A percentile compares a stretch with the other conserved stretches of the same genome.
These are phyloP conservation scores for Myodes glareolus DNA, from an alignment of 2,113 vertebrate species.

Conservation along the genomic window DNA sequence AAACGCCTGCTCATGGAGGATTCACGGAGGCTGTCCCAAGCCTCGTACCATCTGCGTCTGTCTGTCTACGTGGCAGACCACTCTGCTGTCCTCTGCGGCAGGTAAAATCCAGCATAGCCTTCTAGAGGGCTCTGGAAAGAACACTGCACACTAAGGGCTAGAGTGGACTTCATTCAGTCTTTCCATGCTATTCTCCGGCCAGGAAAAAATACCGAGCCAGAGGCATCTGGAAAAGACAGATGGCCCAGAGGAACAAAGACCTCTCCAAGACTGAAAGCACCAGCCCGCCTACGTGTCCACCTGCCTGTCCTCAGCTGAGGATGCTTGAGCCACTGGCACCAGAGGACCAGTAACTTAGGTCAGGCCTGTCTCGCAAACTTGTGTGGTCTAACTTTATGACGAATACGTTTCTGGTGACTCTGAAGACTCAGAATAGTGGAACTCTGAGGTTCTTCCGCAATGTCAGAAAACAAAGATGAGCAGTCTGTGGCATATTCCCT, in stretches of 20 bases:
- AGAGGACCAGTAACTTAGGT: neutral
- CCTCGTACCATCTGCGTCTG: neutral
- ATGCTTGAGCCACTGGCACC: neutral
- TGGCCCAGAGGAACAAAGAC: slow-evolving; percentile 54
- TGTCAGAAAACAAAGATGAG: neutral
- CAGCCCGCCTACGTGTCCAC: neutral
- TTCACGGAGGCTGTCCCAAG: neutral
- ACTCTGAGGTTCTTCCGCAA: neutral
- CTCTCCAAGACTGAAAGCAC: neutral
- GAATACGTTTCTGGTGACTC: neutral
- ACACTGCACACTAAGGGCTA: slow-evolving; percentile 78
- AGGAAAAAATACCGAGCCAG: slow-evolving; percentile 74
- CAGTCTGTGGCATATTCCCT: neutral
- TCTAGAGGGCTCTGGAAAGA: slow-evolving; percentile 81
- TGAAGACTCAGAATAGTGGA: neutral
- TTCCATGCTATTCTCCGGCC: slow-evolving; percentile 81
- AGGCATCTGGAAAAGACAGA: slow-evolving; percentile 80
- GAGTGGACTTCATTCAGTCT: slow-evolving; percentile 81
- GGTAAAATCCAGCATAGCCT: slow-evolving; percentile 79
- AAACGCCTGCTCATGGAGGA: neutral
- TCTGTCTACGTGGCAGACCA: slow-evolving; percentile 45
- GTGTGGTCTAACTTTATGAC: no score
- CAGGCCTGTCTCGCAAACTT: neutral
- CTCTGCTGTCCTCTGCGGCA: slow-evolving; percentile 57
- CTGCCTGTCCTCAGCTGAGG: neutral